Percentiles rank a stretch among this genome's conserved stretches.
Conservation (phyloP, 2,113 vertebrate species). For the Platichthys stellatus region DNA sequence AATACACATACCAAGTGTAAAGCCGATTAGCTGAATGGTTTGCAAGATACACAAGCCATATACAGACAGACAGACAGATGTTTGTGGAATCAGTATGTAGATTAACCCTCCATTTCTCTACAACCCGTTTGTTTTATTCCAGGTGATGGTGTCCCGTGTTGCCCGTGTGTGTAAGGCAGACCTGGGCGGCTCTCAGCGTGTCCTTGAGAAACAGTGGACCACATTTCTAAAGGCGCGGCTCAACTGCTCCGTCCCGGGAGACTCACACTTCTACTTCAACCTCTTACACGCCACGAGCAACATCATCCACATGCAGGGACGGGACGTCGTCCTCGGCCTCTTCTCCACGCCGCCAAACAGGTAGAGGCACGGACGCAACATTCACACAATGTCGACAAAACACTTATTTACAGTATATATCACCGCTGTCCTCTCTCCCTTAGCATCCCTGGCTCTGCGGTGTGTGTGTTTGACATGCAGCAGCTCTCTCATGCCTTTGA, state of each 20-base stretch:
- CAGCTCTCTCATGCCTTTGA: constrained; percentile 92
- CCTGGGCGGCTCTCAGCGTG: constrained; percentile 92
- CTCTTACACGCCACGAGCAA: constrained; percentile 92
- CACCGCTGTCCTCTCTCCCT: not conserved
- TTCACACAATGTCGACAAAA: not conserved
- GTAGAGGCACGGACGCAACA: constrained; percentile 65
- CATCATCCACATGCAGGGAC: constrained; percentile 90
- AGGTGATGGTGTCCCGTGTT: constrained; percentile 96
- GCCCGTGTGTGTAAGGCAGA: constrained; percentile 96
- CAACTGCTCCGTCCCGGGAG: constrained; percentile 96
- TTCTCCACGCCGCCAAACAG: constrained; percentile 97
- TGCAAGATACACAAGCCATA: no score
- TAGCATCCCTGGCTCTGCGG: constrained; percentile 95
- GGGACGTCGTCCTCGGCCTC: constrained; percentile 90
- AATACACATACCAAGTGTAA: no score
- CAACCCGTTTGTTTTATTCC: not conserved
- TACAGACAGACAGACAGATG: no score
- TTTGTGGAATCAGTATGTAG: no score
- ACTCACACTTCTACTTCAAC: constrained; percentile 98
- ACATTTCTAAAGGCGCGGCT: constrained; percentile 97
- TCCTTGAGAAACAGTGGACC: constrained; percentile 98
- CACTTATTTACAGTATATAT: not conserved
- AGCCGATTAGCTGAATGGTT: no score
- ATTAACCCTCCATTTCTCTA: not conserved
- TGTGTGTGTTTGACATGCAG: constrained; percentile 97